Base-by-base conservation (phyloP, 2,797 vertebrate species). In the Hemibagrus guttatus region DNA sequence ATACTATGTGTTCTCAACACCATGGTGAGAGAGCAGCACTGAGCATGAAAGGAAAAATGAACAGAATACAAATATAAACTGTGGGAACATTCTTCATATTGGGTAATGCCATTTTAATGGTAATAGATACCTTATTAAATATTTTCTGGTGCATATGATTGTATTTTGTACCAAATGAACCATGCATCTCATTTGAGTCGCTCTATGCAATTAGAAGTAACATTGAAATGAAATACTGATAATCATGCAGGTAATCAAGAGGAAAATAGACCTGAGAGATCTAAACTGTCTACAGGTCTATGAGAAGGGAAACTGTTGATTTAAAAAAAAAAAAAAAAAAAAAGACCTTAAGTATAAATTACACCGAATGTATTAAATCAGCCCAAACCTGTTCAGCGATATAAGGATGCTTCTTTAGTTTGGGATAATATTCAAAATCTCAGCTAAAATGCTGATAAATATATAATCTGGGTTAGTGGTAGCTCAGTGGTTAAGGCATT, bases 1-100 rank as follows among this genome's bases (percentile, higher is more conserved):
- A 46, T 19, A 21, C 82, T 84, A 52, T 31, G 86, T 75, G 71
- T 87, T 87, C 58, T 66, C 69, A 52, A 46, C 35, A 76, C 14
- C 59, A 64, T 17, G 66, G 26, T 58, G 26, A 80, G 46, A 64
- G 26, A 59, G 84, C 52, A 21, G 26, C 63, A 39, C 61, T 17
- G 13, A n/a, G 76, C 39, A 83, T 59, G 81, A 66, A 76, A 69
- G 85, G n/a, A 84, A 46, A 72, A 84, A 84, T 39, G 9, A 72
- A 84, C 52, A 26, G 14, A 59, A 72, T 56, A 23, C 21, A n/a
- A 39, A 28, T 54, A 82, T 54, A 35, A 54, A 54, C 14, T 21
- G 54, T 71, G 46, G 49, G 6, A 56, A 49, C 0, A 26, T 23
- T 69, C 49, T 28, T 69, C 63, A 59, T 5, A 58, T 9, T 8